Evolutionary conservation across 2,113 vertebrate species (phyloP).

Genomic region (Eupsittula cactorum): DNA sequence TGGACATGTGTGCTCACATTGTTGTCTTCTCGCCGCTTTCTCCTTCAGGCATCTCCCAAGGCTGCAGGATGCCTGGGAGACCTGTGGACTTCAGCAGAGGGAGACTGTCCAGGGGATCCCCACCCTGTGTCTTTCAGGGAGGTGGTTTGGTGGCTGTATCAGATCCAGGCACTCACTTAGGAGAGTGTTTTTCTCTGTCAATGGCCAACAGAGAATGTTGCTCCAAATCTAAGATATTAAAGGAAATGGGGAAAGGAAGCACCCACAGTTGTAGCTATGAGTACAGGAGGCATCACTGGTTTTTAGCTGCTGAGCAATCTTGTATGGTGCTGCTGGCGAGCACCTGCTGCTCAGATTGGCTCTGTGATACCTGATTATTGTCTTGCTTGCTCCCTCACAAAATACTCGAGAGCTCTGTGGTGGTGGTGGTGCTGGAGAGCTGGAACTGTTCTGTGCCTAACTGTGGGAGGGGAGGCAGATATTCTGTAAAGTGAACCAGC

Average conservation of each 20-base stretch:
- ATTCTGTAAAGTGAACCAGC: background rate
- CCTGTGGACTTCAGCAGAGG: background rate
- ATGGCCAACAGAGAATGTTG: background rate
- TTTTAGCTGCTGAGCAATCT: background rate
- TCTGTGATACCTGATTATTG: background rate
- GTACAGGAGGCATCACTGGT: background rate
- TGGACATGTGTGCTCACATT: background rate
- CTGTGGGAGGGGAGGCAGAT: background rate
- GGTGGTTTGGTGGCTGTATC: background rate
- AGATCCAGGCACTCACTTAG: background rate
- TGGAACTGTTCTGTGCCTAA: background rate
- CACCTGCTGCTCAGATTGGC: background rate
- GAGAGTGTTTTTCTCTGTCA: background rate
- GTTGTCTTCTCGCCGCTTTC: background rate
- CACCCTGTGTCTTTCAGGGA: background rate
- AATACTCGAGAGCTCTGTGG: accelerated
- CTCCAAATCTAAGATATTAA: background rate
- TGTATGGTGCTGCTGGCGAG: background rate
- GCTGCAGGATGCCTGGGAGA: background rate
- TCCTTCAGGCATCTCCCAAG: background rate
- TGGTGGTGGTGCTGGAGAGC: background rate
- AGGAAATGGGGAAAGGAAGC: background rate
- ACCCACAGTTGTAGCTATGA: background rate
- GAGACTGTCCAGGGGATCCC: background rate
- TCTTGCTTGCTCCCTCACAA: background rate